Percentiles rank a stretch among this genome's conserved stretches.
phyloP scores from a whole-genome alignment of 2,113 vertebrate species.

The Alethe castanea region DNA sequence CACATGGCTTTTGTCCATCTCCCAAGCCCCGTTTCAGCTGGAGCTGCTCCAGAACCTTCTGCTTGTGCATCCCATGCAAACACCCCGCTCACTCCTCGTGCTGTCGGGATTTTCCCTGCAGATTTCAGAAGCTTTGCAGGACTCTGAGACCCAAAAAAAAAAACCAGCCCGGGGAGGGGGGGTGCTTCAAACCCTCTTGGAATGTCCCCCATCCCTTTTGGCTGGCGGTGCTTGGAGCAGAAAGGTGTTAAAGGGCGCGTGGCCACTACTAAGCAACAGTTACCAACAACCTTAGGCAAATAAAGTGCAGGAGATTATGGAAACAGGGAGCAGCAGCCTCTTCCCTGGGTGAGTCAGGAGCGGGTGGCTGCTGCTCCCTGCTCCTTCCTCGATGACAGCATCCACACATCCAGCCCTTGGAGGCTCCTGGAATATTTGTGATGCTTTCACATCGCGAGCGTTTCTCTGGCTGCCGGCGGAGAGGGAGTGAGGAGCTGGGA shows the following conservation, averaged over 20 bases:
- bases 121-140: not conserved
- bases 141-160: too few relatives aligned
- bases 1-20: not conserved
- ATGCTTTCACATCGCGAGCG: fast-evolving
- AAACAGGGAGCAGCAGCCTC: constrained; percentile 20
- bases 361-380: not conserved
- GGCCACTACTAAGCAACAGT: constrained; percentile 62
- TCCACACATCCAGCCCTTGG: not conserved
- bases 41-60: fast-evolving
- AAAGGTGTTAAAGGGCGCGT: constrained; percentile 6
- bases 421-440: not conserved
- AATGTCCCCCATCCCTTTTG: not conserved
- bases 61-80: not conserved
- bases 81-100: fast-evolving
- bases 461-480: not conserved
- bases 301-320: constrained; percentile 26
- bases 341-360: constrained; percentile 44
- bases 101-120: not conserved
- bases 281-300: constrained; percentile 69
- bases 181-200: not conserved
- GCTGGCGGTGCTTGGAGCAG: constrained; percentile 9
- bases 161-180: not conserved
- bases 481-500: not conserved
- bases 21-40: not conserved
- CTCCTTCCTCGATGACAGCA: constrained; percentile 35